phyloP scores from a whole-genome alignment of 2,797 vertebrate species.

The Sardinella longiceps region DNA sequence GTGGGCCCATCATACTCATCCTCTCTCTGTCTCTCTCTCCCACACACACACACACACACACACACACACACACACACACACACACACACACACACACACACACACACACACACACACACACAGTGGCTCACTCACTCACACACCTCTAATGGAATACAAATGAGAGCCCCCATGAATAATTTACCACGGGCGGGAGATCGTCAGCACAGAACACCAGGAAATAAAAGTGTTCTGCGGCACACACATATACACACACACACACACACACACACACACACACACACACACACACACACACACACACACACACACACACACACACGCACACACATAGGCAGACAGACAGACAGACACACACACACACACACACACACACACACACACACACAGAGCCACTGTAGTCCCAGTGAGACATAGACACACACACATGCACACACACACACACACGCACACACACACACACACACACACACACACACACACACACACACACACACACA shows the following conservation, averaged over 20 bases:
- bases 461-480: background rate
- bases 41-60: background rate
- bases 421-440: background rate
- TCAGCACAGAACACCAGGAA: background rate
- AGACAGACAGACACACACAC: background rate
- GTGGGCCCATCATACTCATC: background rate
- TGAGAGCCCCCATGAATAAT: slow-evolving; percentile 2
- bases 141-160: slow-evolving; percentile 21
- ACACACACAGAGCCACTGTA: background rate
- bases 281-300: slow-evolving; percentile 28
- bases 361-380: background rate
- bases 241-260: slow-evolving; percentile 27
- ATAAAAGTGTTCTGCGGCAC: slow-evolving; percentile 11
- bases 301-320: slow-evolving; percentile 4
- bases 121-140: background rate
- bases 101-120: slow-evolving; percentile 31
- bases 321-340: slow-evolving; percentile 29
- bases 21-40: background rate
- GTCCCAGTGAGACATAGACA: background rate
- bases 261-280: slow-evolving; percentile 35
- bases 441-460: slow-evolving; percentile 27
- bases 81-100: slow-evolving; percentile 29
- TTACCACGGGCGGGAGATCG: background rate
- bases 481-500: slow-evolving; percentile 8
- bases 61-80: slow-evolving; percentile 4